phyloP scores from a whole-genome alignment of 1,140 invertebrate species.

The Trachelipus rathkii region DNA sequence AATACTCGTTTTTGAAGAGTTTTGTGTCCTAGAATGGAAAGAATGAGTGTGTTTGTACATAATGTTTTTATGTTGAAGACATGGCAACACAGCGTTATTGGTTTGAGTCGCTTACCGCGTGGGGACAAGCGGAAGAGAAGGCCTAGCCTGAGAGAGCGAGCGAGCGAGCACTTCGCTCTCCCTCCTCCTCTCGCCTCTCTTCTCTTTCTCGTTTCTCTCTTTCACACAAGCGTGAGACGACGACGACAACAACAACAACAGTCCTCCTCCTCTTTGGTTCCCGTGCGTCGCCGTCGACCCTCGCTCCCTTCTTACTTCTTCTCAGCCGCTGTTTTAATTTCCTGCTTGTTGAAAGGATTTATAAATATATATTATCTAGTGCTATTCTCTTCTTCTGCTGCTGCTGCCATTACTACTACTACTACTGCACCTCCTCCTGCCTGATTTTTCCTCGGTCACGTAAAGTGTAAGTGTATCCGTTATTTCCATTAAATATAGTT shows the following conservation, averaged over 20 bases:
- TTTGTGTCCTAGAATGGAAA: no score
- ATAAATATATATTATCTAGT: not conserved
- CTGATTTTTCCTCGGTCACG: slow-evolving; percentile 5
- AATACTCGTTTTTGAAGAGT: no score
- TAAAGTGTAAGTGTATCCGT: not conserved
- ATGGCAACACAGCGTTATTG: no score
- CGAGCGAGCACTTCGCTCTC: no score
- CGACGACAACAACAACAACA: not conserved
- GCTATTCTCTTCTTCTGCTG: not conserved
- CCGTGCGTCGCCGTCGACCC: not conserved
- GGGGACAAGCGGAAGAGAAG: no score
- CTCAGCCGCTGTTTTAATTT: slow-evolving; percentile 10
- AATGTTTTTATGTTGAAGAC: no score
- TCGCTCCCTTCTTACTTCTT: slow-evolving; percentile 3
- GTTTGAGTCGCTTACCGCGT: no score
- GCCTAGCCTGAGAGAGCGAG: no score
- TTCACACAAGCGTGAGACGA: not conserved
- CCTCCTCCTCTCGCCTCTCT: no score
- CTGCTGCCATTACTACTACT: not conserved
- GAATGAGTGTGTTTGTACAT: no score
- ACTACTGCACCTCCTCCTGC: slow-evolving; percentile 1
- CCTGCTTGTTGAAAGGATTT: not conserved
- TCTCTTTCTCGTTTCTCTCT: not conserved
- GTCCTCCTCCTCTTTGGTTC: not conserved
- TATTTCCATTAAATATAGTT: slow-evolving; percentile 1